Evolutionary conservation across 1,140 invertebrate species (phyloP).

Genomic region (Rhopalosiphum padi): DNA sequence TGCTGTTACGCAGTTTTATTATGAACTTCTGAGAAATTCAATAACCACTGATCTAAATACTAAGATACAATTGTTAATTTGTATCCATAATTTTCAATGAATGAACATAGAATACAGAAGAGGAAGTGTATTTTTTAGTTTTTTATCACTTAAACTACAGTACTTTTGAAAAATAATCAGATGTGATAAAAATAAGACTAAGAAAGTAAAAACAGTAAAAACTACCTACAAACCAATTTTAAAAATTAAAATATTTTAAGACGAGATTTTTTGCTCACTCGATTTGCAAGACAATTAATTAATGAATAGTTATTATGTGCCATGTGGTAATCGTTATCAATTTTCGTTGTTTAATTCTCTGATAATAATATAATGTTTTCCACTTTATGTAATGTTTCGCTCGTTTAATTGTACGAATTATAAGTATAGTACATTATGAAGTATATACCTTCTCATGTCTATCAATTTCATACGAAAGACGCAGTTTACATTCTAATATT

Average conservation of each 20-base stretch:
- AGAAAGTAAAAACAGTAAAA: not conserved
- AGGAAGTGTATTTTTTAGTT: no score
- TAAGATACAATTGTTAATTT: not conserved
- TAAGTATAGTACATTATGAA: no score
- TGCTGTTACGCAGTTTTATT: no score
- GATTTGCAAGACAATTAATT: not conserved
- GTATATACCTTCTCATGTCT: not conserved
- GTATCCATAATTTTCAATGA: not conserved
- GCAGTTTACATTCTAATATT: not conserved
- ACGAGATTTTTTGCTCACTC: not conserved
- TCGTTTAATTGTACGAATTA: not conserved
- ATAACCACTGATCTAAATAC: not conserved
- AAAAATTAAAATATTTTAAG: not conserved
- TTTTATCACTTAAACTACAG: no score
- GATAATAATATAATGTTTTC: not conserved
- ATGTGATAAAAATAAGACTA: no score
- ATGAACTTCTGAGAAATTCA: no score
- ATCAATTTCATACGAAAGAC: not conserved
- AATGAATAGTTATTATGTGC: not conserved
- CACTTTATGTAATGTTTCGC: not conserved
- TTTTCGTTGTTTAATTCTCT: not conserved
- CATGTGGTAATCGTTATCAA: not conserved
- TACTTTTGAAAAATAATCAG: no score
- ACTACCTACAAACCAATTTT: not conserved
- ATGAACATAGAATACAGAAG: no score